Evolutionary conservation across 2,888 invertebrate genomes (phyloP).

Genomic region (Blastobasis lacticolella): DNA sequence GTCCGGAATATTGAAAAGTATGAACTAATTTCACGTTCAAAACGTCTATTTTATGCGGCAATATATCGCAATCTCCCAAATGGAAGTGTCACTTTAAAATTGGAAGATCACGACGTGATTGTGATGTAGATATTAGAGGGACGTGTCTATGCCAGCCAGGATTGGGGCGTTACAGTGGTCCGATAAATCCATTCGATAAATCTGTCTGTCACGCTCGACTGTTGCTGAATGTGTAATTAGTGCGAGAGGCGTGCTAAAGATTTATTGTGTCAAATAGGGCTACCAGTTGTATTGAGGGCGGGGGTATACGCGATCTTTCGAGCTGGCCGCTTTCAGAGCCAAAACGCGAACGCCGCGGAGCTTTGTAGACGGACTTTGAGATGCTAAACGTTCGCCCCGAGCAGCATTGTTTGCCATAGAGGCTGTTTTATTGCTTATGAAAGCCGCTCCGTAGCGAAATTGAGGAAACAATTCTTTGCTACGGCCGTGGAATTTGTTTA

Average conservation of each 20-base stretch:
- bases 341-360: constrained; percentile 14
- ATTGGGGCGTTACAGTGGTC: no score
- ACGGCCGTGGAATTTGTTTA: neutral
- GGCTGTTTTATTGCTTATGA: constrained; percentile 46
- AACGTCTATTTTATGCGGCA: no score
- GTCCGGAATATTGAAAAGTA: neutral
- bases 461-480: constrained; percentile 32
- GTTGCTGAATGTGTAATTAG: constrained; percentile 1
- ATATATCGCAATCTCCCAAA: no score
- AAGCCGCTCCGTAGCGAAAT: constrained; percentile 34
- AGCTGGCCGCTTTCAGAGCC: constrained; percentile 8
- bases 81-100: no score
- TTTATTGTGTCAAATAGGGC: constrained; percentile 2
- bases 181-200: constrained; percentile 1
- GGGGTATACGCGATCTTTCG: neutral
- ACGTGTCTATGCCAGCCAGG: no score
- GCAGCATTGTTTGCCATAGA: constrained; percentile 39
- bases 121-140: no score
- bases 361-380: constrained; percentile 35
- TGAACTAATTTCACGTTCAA: neutral
- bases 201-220: neutral
- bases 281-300: neutral
- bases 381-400: constrained; percentile 42
- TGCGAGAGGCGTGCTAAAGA: neutral
- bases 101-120: no score